Evolutionary conservation across 2,888 invertebrate genomes (phyloP).

Genomic region (Stenotaenia linearis): DNA sequence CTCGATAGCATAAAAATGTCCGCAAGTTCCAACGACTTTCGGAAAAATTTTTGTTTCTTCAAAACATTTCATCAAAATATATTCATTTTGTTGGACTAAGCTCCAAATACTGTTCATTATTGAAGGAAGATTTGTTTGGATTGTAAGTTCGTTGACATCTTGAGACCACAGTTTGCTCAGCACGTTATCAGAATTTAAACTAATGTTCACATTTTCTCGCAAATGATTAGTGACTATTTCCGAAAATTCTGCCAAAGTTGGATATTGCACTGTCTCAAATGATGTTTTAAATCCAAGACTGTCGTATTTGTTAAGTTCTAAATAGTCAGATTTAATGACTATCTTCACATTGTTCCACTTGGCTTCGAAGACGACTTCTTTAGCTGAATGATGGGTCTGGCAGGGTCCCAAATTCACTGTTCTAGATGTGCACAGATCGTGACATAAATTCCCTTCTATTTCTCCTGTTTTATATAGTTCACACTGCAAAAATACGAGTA

Average conservation of each 20-base stretch:
- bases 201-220: slow-evolving; percentile 33
- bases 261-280: slow-evolving; percentile 33
- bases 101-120: slow-evolving; percentile 60
- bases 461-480: slow-evolving; percentile 52
- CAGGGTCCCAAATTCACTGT: slow-evolving; percentile 57
- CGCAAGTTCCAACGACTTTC: slow-evolving; percentile 61
- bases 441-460: slow-evolving; percentile 60
- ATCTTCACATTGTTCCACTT: slow-evolving; percentile 56
- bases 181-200: not conserved
- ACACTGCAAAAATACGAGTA: slow-evolving; percentile 55
- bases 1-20: slow-evolving; percentile 61
- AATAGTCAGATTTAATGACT: slow-evolving; percentile 53
- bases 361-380: slow-evolving; percentile 58
- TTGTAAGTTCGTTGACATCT: not conserved
- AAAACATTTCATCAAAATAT: slow-evolving; percentile 57
- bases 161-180: not conserved
- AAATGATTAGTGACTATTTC: slow-evolving; percentile 37
- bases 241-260: slow-evolving; percentile 35
- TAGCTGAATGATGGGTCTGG: slow-evolving; percentile 57
- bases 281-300: not conserved
- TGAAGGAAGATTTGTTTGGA: not conserved
- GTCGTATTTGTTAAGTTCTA: slow-evolving; percentile 33
- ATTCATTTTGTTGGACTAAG: slow-evolving; percentile 62
- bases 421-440: slow-evolving; percentile 55
- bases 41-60: slow-evolving; percentile 60